A percentile compares a stretch with the other conserved stretches of the same genome.
phyloP scores from a whole-genome alignment of 1,140 invertebrate species.

The Pollicipes pollicipes region DNA sequence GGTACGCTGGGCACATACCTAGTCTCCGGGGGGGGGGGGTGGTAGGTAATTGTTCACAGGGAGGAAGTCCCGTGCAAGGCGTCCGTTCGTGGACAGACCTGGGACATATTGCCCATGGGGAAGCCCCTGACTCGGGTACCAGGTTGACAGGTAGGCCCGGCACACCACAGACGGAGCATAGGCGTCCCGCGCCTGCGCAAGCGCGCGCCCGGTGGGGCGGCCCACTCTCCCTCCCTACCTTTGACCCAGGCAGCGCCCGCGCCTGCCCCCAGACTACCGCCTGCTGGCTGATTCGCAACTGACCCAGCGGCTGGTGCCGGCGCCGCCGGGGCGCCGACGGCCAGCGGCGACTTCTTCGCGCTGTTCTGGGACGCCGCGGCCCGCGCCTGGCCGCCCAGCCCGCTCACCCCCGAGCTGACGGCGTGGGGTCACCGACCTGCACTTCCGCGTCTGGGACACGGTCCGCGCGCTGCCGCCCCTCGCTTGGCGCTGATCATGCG shows the following conservation, averaged over 20 bases:
- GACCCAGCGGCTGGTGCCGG: constrained; percentile 12
- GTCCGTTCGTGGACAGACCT: too few species aligned
- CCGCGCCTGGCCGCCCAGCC: constrained; percentile 5
- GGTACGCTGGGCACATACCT: constrained; percentile 11
- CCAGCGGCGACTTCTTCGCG: constrained; percentile 13
- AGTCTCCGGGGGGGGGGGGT: not conserved
- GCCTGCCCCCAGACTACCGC: constrained; percentile 9
- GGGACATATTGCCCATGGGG: too few species aligned
- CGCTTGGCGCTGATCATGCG: constrained; percentile 32
- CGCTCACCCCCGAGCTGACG: constrained; percentile 4
- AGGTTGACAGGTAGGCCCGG: too few species aligned
- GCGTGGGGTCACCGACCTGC: constrained; percentile 20
- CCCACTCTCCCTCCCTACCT: too few species aligned
- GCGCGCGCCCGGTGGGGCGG: too few species aligned
- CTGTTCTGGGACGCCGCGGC: constrained; percentile 15
- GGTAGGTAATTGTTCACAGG: too few species aligned
- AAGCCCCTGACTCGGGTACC: too few species aligned
- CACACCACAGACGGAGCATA: too few species aligned
- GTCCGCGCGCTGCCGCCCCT: constrained; percentile 28
- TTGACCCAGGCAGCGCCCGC: too few species aligned
- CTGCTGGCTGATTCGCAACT: constrained; percentile 14
- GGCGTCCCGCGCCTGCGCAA: too few species aligned
- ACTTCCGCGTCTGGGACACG: constrained; percentile 27
- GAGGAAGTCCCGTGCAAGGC: too few species aligned
- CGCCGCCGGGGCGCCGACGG: constrained; percentile 3